phyloP scores from a whole-genome alignment of 2,113 vertebrate genomes.

The Periophthalmus modestus region DNA sequence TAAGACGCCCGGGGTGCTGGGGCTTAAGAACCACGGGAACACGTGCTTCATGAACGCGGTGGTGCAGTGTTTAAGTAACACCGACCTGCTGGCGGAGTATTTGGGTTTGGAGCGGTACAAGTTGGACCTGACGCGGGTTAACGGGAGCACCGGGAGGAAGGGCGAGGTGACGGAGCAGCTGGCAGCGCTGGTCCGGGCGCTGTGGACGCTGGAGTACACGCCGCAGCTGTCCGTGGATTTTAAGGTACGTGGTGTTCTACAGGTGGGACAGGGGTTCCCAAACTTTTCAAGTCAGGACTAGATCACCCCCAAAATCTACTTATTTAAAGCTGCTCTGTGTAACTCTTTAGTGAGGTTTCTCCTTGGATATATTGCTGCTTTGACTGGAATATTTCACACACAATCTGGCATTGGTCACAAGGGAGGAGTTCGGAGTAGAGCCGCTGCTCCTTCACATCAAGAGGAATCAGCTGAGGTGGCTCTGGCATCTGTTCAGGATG shows the following conservation, averaged over 20 bases:
- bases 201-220: constrained; percentile 91
- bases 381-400: too few relatives aligned
- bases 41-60: constrained; percentile 97
- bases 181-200: constrained; percentile 85
- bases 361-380: too few relatives aligned
- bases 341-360: too few relatives aligned
- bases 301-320: too few relatives aligned
- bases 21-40: constrained; percentile 93
- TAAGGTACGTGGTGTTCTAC: constrained; percentile 77
- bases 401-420: too few relatives aligned
- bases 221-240: constrained; percentile 92
- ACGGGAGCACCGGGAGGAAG: constrained; percentile 43
- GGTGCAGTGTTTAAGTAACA: constrained; percentile 94
- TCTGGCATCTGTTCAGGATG: too few relatives aligned
- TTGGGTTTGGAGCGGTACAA: constrained; percentile 85
- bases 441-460: too few relatives aligned
- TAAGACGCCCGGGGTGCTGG: constrained; percentile 83
- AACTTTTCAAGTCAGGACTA: too few relatives aligned
- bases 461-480: too few relatives aligned
- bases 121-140: constrained; percentile 61
- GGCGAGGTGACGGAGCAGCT: constrained; percentile 87
- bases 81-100: constrained; percentile 89
- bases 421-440: too few relatives aligned
- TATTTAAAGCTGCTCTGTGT: too few relatives aligned
- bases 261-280: too few relatives aligned